These are phyloP conservation scores for Sterrhoptilus dennistouni DNA, from an alignment of 2,113 vertebrate genomes.

Conservation along the genomic window DNA sequence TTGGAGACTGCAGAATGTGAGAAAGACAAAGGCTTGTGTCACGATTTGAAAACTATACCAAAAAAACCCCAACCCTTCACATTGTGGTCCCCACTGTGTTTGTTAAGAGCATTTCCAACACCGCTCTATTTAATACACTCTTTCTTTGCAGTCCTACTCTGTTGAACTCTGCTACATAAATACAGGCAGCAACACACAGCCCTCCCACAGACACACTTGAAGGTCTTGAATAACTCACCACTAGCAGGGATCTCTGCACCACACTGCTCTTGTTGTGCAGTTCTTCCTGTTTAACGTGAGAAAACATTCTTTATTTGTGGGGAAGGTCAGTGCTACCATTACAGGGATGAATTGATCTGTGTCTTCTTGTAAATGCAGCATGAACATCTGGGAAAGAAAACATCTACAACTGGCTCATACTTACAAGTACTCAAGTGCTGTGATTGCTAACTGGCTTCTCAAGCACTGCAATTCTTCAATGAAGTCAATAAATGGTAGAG, in stretches of 20 bases:
- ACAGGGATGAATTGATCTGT: constrained; percentile 40
- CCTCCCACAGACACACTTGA: not conserved
- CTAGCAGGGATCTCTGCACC: constrained; percentile 24
- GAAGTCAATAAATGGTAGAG: not conserved
- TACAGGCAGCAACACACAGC: not conserved
- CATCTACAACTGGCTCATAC: constrained; percentile 13
- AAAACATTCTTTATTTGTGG: constrained; percentile 34
- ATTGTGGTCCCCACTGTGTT: not conserved
- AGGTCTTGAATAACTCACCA: constrained; percentile 6
- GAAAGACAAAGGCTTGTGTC: not conserved
- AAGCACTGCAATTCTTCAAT: not conserved
- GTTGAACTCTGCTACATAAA: not conserved
- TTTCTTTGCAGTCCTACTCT: not conserved
- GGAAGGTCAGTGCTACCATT: constrained; percentile 37
- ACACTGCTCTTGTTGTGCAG: constrained; percentile 30
- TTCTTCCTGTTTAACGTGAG: constrained; percentile 35
- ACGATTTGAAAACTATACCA: not conserved
- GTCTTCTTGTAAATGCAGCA: constrained; percentile 19
- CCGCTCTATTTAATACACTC: not conserved
- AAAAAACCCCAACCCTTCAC: not conserved
- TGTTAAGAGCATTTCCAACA: not conserved
- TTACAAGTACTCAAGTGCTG: not conserved
- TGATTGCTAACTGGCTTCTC: constrained; percentile 13
- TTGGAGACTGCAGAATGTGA: not conserved
- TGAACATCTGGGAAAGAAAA: constrained; percentile 48